Evolutionary conservation across 92 coral and sea anemone species (phyloP).

Genomic region (Galaxea fascicularis): DNA sequence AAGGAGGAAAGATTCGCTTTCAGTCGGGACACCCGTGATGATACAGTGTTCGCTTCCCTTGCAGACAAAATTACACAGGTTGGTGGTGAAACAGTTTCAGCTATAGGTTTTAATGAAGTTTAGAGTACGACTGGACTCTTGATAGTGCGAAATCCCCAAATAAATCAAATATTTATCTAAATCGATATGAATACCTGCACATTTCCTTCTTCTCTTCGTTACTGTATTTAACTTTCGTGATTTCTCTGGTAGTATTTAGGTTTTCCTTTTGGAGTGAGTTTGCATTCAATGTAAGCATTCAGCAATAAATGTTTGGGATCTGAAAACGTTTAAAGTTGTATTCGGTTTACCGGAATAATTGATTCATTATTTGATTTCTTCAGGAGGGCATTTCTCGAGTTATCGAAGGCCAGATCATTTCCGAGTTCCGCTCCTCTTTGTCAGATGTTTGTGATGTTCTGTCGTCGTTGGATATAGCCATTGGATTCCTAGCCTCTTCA

Average conservation of each 20-base stretch:
- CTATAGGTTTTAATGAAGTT: not conserved
- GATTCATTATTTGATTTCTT: not conserved
- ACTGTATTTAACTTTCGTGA: too few relatives aligned
- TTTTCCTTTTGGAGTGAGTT: too few relatives aligned
- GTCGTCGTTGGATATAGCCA: conserved; percentile 81
- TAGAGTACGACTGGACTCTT: too few relatives aligned
- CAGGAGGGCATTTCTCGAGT: conserved; percentile 43
- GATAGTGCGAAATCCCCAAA: too few relatives aligned
- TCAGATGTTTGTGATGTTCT: conserved; percentile 80
- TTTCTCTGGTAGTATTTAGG: too few relatives aligned
- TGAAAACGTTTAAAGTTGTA: too few relatives aligned
- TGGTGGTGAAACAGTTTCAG: not conserved
- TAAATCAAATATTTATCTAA: too few relatives aligned
- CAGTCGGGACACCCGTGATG: conserved; percentile 76
- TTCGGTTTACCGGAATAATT: too few relatives aligned
- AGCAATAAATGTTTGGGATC: too few relatives aligned
- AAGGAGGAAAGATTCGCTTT: conserved; percentile 76
- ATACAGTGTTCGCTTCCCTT: conserved; percentile 58
- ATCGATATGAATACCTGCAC: too few relatives aligned
- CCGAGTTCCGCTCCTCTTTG: conserved; percentile 64
- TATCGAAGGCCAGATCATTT: conserved; percentile 46
- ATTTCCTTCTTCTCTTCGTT: too few relatives aligned
- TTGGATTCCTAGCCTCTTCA: conserved; percentile 82
- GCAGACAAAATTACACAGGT: conserved; percentile 70
- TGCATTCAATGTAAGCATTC: not conserved